Evolutionary conservation across 2,888 invertebrate genomes (phyloP).

Genomic region (Mactromeris polynyma): DNA sequence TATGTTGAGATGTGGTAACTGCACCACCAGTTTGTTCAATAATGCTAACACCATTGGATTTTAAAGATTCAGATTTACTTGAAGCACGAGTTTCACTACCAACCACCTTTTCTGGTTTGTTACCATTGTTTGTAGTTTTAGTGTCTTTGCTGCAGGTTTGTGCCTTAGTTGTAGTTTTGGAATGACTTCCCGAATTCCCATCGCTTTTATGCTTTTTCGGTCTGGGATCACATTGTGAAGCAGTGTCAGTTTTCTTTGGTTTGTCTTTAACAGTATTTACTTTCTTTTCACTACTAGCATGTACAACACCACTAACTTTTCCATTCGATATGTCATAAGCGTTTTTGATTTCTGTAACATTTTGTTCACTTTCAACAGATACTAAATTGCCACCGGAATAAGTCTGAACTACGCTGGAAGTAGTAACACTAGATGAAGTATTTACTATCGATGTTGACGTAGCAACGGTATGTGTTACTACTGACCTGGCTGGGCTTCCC

Average conservation of each 20-base stretch:
- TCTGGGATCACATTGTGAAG: conserved; percentile 69
- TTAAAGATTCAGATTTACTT: conserved; percentile 2
- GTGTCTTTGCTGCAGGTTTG: conserved; percentile 7
- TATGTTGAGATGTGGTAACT: background rate
- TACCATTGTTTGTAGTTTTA: conserved; percentile 1
- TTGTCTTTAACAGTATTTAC: conserved; percentile 37
- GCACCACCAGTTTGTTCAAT: conserved; percentile 1
- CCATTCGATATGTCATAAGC: background rate
- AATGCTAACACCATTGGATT: conserved; percentile 24
- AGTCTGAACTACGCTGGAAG: background rate
- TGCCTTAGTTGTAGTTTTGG: conserved; percentile 46
- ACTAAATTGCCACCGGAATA: background rate
- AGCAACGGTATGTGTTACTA: background rate
- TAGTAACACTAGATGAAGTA: conserved; percentile 2
- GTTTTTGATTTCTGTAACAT: background rate
- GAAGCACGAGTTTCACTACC: conserved; percentile 4
- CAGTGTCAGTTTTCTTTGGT: conserved; percentile 66
- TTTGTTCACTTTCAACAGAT: background rate
- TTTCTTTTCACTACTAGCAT: conserved; percentile 11
- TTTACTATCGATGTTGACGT: background rate
- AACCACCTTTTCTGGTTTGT: conserved; percentile 17
- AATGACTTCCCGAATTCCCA: conserved; percentile 50
- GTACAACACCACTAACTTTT: background rate
- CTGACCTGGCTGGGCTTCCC: conserved; percentile 22
- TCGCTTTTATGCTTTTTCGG: conserved; percentile 54